Conservation (phyloP, 2,888 invertebrate species). For the Sarcophaga subvicina region DNA sequence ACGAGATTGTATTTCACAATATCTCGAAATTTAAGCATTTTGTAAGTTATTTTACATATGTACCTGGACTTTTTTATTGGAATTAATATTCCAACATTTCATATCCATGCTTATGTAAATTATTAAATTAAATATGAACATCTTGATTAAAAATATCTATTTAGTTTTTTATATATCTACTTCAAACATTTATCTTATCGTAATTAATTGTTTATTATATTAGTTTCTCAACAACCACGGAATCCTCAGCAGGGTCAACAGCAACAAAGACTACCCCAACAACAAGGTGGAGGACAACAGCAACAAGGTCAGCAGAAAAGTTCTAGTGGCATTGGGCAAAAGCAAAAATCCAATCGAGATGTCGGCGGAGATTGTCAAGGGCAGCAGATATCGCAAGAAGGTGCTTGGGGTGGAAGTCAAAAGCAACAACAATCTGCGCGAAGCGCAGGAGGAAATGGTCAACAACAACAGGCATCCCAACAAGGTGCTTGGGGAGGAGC, state of each 20-base stretch:
- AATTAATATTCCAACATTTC: too few species aligned
- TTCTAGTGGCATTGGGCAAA: not conserved
- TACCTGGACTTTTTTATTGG: too few species aligned
- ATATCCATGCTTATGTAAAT: too few species aligned
- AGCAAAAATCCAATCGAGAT: not conserved
- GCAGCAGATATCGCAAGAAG: not conserved
- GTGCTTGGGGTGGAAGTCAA: conserved; percentile 13
- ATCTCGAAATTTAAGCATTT: too few species aligned
- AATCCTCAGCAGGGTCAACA: not conserved
- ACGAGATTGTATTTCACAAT: too few species aligned
- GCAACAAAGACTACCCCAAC: conserved; percentile 1
- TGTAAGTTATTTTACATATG: too few species aligned
- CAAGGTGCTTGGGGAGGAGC: conserved; percentile 38
- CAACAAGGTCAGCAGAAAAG: not conserved
- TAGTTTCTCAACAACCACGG: conserved; percentile 22
- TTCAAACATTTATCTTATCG: too few species aligned
- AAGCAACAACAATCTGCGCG: conserved; percentile 20
- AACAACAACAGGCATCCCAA: conserved; percentile 43
- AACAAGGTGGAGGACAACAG: conserved; percentile 20
- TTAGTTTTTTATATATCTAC: too few species aligned
- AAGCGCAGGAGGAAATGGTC: conserved; percentile 28
- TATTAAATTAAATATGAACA: too few species aligned
- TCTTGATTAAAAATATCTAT: too few species aligned
- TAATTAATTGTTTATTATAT: not conserved
- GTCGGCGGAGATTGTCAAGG: too few species aligned